These are phyloP conservation scores for Umimayanthus chanpuru DNA, from an alignment of 92 coral and sea anemone species.

Conservation along the genomic window DNA sequence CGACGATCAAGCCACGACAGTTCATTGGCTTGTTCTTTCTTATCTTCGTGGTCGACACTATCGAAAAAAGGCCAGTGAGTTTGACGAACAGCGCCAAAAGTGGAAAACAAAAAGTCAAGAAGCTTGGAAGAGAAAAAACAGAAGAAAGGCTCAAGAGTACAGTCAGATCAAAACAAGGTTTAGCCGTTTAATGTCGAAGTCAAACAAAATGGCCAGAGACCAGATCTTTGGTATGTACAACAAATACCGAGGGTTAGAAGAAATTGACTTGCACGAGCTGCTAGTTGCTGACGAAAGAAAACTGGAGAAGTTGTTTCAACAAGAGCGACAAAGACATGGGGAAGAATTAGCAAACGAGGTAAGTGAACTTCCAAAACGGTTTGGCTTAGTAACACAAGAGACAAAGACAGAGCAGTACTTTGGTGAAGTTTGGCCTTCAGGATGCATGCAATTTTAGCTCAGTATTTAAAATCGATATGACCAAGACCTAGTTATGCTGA, in stretches of 20 bases:
- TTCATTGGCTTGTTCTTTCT: conserved; percentile 30
- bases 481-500: background rate
- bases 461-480: background rate
- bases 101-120: conserved; percentile 44
- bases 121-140: background rate
- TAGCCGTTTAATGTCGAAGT: conserved; percentile 46
- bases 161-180: conserved; percentile 47
- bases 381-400: background rate
- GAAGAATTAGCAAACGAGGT: background rate
- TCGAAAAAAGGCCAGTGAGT: conserved; percentile 50
- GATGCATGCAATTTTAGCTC: no score
- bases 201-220: conserved; percentile 52
- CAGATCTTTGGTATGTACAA: conserved; percentile 44
- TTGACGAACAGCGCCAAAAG: conserved; percentile 38
- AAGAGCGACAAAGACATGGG: background rate
- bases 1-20: background rate
- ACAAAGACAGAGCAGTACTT: background rate
- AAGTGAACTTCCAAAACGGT: no score
- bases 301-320: background rate
- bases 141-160: background rate
- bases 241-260: conserved; percentile 31
- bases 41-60: conserved; percentile 45
- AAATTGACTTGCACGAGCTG: conserved; percentile 57
- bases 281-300: conserved; percentile 56
- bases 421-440: no score